Conservation (phyloP, 2,797 vertebrate species). For the Sebastes hubbsi region DNA sequence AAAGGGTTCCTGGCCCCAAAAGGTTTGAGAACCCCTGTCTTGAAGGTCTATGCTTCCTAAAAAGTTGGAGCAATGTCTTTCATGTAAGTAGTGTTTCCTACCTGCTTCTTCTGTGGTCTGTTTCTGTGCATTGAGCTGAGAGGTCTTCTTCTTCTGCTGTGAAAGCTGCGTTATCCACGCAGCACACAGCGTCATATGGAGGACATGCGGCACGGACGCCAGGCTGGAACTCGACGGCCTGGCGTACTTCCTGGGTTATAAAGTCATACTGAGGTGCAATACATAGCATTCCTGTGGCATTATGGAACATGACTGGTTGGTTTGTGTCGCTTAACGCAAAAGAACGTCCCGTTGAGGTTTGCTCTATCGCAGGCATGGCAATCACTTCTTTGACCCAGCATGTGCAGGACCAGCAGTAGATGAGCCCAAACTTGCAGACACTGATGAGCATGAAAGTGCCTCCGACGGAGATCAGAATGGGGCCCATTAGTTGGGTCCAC, state of each 20-base stretch:
- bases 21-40: background rate
- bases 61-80: background rate
- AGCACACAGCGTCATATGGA: conserved; percentile 72
- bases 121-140: conserved; percentile 5
- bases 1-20: background rate
- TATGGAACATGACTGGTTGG: conserved; percentile 82
- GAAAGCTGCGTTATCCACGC: conserved; percentile 69
- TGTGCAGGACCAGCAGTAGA: conserved; percentile 77
- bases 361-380: conserved; percentile 42
- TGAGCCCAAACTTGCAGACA: conserved; percentile 83
- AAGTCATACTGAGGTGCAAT: conserved; percentile 78
- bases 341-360: conserved; percentile 64
- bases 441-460: conserved; percentile 86
- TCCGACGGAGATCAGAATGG: conserved; percentile 85
- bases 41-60: background rate
- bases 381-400: conserved; percentile 63
- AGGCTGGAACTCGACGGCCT: conserved; percentile 42
- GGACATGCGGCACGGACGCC: conserved; percentile 33
- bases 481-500: conserved; percentile 87
- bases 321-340: conserved; percentile 84
- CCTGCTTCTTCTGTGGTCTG: conserved; percentile 69
- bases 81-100: conserved; percentile 42
- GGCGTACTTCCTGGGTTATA: conserved; percentile 57
- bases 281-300: conserved; percentile 80
- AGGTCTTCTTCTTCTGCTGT: conserved; percentile 2